These are phyloP conservation scores for Chloromyia formosa DNA, from an alignment of 2,888 invertebrate genomes.

Conservation along the genomic window DNA sequence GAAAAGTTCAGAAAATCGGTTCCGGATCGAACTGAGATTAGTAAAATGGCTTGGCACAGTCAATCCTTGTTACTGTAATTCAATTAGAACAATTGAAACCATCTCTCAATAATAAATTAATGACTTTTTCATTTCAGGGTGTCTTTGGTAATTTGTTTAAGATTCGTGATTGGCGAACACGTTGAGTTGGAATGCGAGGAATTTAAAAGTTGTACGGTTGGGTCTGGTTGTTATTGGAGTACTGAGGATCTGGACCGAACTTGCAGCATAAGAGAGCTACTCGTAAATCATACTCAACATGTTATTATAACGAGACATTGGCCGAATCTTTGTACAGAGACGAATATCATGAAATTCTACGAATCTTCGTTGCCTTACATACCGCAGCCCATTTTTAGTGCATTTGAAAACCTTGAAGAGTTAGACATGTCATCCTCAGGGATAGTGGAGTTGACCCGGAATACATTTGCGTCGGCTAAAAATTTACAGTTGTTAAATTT, in stretches of 20 bases:
- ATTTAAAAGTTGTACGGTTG: conserved; percentile 25
- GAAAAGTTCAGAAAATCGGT: too few species aligned
- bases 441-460: conserved; percentile 1
- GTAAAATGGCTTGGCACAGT: too few species aligned
- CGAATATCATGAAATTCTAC: conserved; percentile 32
- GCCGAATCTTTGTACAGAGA: not conserved
- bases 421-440: conserved; percentile 14
- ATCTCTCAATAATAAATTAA: too few species aligned
- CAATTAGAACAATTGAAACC: too few species aligned
- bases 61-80: too few species aligned
- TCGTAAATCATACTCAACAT: not conserved
- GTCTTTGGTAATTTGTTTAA: too few species aligned
- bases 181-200: not conserved
- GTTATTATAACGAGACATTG: not conserved
- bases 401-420: not conserved
- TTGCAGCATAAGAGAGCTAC: too few species aligned
- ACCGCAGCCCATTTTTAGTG: conserved; percentile 9
- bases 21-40: too few species aligned
- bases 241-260: too few species aligned
- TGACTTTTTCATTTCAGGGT: too few species aligned
- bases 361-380: conserved; percentile 2
- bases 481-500: not conserved
- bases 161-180: not conserved
- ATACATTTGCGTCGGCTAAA: conserved; percentile 1
- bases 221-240: too few species aligned